A percentile compares a stretch with the other conserved stretches of the same genome.
Conservation (phyloP, 2,888 invertebrate genomes). For the Dromius quadrimaculatus region DNA sequence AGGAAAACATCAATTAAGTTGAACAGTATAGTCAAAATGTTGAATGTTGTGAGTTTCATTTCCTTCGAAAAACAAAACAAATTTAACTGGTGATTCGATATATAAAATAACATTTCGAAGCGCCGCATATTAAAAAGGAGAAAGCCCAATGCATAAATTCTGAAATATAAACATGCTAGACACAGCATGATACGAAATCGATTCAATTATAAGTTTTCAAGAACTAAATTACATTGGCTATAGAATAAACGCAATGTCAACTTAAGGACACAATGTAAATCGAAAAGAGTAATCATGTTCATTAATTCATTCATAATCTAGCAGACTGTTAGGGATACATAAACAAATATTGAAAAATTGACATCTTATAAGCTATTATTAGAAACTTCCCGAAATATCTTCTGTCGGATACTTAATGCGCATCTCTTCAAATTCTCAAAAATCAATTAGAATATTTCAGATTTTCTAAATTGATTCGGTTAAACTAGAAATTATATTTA, state of each 20-base stretch:
- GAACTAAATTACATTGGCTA: conserved; percentile 24
- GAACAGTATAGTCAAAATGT: not conserved
- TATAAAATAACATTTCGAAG: not conserved
- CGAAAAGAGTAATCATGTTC: not conserved
- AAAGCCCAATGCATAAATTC: conserved; percentile 30
- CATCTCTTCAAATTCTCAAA: no score
- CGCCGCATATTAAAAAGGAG: conserved; percentile 25
- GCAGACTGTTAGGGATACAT: conserved; percentile 16
- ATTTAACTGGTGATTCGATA: not conserved
- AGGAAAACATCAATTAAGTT: conserved; percentile 23
- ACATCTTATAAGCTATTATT: conserved; percentile 25
- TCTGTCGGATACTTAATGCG: no score
- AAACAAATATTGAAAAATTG: conserved; percentile 34
- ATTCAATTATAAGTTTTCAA: conserved; percentile 29
- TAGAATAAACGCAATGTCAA: conserved; percentile 41
- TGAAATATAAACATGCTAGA: conserved; percentile 34
- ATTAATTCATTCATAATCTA: not conserved
- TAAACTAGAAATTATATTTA: no score
- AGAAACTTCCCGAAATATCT: conserved; percentile 18
- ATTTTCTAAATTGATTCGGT: no score
- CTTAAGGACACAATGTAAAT: conserved; percentile 16
- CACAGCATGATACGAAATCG: conserved; percentile 37
- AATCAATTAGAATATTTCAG: no score
- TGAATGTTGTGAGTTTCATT: not conserved
- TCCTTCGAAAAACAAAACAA: not conserved